These are phyloP conservation scores for Grammomys dolichurus DNA, from an alignment of 2,113 vertebrate genomes.

Conservation along the genomic window DNA sequence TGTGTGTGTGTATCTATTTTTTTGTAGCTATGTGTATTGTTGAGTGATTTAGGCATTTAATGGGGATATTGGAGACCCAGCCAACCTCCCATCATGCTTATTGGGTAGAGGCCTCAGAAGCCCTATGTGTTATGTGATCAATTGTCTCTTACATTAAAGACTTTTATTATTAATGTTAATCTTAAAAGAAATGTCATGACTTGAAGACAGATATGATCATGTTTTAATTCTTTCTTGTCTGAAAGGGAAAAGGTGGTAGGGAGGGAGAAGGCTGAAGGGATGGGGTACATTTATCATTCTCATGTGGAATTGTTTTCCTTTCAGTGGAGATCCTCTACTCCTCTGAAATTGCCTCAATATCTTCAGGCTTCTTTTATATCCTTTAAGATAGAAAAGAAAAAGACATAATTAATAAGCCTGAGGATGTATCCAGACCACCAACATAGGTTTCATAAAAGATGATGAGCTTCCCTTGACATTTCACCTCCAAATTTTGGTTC, in stretches of 20 bases:
- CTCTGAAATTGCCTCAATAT: neutral
- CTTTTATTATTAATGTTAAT: slow-evolving; percentile 12
- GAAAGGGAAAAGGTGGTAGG: neutral
- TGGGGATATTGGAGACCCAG: neutral
- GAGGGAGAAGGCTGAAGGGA: neutral
- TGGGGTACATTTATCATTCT: neutral
- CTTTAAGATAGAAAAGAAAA: slow-evolving; percentile 6
- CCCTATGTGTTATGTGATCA: neutral
- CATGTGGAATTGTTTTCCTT: neutral
- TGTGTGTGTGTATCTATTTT: neutral
- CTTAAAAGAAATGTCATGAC: slow-evolving; percentile 3
- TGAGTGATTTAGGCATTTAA: neutral
- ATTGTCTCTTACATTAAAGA: neutral
- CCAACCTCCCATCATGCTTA: neutral
- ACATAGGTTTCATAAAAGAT: neutral
- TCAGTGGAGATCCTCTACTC: neutral
- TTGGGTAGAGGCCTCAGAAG: too few species aligned
- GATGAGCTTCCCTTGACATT: neutral
- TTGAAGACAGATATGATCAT: slow-evolving; percentile 28
- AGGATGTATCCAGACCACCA: neutral
- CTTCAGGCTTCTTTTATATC: slow-evolving; percentile 24
- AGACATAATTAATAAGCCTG: neutral
- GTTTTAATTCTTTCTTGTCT: neutral
- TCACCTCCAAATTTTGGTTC: slow-evolving; percentile 17
- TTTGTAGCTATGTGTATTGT: neutral